Percentiles rank a stretch among this genome's conserved stretches.
Conservation (phyloP, 2,113 vertebrate genomes). For the Serilophus lunatus region DNA sequence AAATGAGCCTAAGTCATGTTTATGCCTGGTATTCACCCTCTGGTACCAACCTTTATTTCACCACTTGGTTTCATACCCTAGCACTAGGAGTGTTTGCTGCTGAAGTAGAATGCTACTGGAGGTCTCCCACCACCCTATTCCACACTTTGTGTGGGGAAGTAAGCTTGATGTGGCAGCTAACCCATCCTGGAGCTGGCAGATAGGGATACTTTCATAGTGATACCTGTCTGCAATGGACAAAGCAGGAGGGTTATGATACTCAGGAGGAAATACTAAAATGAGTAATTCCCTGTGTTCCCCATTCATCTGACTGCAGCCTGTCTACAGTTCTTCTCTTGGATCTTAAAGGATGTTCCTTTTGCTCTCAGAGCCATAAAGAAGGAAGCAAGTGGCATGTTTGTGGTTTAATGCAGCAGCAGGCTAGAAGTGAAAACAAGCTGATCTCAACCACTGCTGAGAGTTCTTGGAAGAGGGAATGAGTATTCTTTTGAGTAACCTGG, state of each 20-base stretch:
- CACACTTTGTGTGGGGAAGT: not conserved
- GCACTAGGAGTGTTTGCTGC: not conserved
- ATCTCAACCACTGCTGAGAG: not conserved
- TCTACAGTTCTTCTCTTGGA: fast-evolving
- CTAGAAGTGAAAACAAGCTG: not conserved
- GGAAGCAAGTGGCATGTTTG: not conserved
- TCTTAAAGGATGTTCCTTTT: not conserved
- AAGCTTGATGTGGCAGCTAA: not conserved
- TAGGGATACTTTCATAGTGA: not conserved
- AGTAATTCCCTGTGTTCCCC: not conserved
- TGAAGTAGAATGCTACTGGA: not conserved
- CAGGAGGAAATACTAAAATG: not conserved
- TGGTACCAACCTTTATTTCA: not conserved
- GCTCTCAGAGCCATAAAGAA: not conserved
- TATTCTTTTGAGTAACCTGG: not conserved
- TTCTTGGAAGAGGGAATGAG: not conserved
- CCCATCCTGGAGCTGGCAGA: not conserved
- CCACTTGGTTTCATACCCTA: fast-evolving
- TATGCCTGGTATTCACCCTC: not conserved
- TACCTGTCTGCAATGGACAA: not conserved
- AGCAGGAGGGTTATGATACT: not conserved
- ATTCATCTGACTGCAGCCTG: not conserved
- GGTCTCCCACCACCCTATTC: not conserved
- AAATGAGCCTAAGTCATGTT: not conserved
- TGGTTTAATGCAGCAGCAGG: not conserved